Evolutionary conservation across 2,113 vertebrate species (phyloP).

Genomic region (Zosterops pallidus): DNA sequence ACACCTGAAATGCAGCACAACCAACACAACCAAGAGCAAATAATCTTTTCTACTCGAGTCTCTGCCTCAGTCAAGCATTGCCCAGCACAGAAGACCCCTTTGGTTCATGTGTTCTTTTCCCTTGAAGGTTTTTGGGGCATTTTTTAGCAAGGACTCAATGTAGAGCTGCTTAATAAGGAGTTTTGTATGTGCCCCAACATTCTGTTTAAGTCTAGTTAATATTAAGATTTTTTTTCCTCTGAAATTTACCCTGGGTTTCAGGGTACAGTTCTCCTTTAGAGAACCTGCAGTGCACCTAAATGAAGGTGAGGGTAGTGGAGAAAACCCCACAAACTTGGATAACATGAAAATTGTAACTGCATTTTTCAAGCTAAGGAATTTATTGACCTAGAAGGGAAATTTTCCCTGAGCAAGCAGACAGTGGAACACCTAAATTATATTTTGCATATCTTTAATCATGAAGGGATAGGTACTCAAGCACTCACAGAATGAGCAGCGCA

Average conservation of each 20-base stretch:
- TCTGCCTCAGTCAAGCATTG: background rate
- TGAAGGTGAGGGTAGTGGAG: background rate
- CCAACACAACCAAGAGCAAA: background rate
- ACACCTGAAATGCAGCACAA: background rate
- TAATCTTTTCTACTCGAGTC: fast-evolving
- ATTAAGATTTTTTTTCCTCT: background rate
- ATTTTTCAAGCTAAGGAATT: background rate
- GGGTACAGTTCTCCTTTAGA: background rate
- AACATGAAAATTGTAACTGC: background rate
- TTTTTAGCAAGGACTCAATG: background rate
- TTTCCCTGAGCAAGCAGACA: background rate
- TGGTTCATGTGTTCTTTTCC: background rate
- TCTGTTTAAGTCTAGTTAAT: background rate
- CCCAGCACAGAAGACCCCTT: background rate
- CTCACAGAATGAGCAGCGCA: background rate
- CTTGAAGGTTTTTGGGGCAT: background rate
- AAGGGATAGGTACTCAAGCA: background rate
- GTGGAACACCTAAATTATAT: background rate
- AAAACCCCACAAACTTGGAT: background rate
- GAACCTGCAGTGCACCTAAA: background rate
- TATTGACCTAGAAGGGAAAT: background rate
- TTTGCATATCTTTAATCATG: background rate
- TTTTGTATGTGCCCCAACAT: background rate
- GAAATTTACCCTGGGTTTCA: background rate
- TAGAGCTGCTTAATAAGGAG: background rate